Percentiles rank a stretch among this genome's conserved stretches.
Evolutionary conservation across 2,888 invertebrate genomes (phyloP).

Genomic region (Crocallis elinguaria): DNA sequence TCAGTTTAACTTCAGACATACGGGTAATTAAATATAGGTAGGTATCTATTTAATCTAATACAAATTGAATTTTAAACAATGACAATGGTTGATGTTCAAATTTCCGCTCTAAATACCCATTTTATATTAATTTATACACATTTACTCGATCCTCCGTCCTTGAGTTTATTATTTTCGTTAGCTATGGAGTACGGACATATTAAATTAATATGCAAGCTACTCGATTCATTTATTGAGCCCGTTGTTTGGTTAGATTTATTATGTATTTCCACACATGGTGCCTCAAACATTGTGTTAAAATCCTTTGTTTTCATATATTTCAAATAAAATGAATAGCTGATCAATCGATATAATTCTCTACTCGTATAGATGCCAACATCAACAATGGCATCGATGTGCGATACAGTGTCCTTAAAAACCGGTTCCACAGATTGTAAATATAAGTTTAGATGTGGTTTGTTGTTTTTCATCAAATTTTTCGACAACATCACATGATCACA

Average conservation of each 20-base stretch:
- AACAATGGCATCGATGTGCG: not conserved
- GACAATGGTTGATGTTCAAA: not conserved
- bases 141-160: not conserved
- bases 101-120: not conserved
- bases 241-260: too few species aligned
- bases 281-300: too few species aligned
- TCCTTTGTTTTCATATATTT: too few species aligned
- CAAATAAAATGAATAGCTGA: not conserved
- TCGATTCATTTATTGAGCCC: not conserved
- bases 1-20: too few species aligned
- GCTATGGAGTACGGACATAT: not conserved
- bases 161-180: not conserved
- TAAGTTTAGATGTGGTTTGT: constrained; percentile 9
- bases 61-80: not conserved
- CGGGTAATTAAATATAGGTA: too few species aligned
- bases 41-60: not conserved
- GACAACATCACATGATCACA: not conserved
- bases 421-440: constrained; percentile 19
- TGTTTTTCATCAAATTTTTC: constrained; percentile 1
- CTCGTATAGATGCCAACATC: constrained; percentile 3
- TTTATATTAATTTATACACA: not conserved
- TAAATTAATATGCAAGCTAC: not conserved
- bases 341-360: too few species aligned
- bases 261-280: too few species aligned
- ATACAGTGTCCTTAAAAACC: constrained; percentile 16